Percentiles rank a stretch among this genome's conserved stretches.
Conservation (phyloP, 2,888 invertebrate genomes). For the Apamea sordens region DNA sequence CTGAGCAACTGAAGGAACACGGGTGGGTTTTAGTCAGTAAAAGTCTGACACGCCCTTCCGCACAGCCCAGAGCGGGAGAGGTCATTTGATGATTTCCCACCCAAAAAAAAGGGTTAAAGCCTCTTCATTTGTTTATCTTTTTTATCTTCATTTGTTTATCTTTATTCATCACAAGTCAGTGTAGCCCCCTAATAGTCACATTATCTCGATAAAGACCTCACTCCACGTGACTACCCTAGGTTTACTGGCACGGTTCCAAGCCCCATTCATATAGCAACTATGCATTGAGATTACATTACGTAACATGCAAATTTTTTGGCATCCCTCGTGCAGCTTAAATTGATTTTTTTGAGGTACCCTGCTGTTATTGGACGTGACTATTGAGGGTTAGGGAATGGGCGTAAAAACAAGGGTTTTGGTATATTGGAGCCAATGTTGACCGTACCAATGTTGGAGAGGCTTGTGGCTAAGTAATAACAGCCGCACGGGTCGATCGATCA, state of each 20-base stretch:
- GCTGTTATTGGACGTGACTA: neutral
- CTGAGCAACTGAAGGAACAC: too few relatives aligned
- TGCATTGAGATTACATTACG: constrained; percentile 43
- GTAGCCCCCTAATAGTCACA: neutral
- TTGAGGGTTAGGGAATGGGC: neutral
- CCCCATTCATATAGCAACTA: constrained; percentile 19
- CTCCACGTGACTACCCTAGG: constrained; percentile 34
- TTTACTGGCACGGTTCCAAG: constrained; percentile 54
- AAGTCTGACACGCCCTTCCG: too few relatives aligned
- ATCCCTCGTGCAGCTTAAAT: constrained; percentile 26
- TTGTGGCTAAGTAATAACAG: too few relatives aligned
- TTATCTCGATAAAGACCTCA: constrained; percentile 29
- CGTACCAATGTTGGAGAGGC: too few relatives aligned
- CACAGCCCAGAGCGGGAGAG: too few relatives aligned
- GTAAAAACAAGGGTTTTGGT: neutral
- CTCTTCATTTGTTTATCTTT: neutral
- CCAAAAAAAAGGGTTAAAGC: too few relatives aligned
- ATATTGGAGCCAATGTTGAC: neutral
- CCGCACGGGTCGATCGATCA: too few relatives aligned
- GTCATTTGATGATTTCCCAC: too few relatives aligned
- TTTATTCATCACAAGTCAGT: neutral
- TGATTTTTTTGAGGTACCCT: constrained; percentile 34
- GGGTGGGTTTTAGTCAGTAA: too few relatives aligned
- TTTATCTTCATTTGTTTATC: neutral
- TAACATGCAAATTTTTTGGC: constrained; percentile 58